Percentiles rank a stretch among this genome's conserved stretches.
Conservation (phyloP, 2,888 invertebrate species). For the Oegoconia quadripuncta region DNA sequence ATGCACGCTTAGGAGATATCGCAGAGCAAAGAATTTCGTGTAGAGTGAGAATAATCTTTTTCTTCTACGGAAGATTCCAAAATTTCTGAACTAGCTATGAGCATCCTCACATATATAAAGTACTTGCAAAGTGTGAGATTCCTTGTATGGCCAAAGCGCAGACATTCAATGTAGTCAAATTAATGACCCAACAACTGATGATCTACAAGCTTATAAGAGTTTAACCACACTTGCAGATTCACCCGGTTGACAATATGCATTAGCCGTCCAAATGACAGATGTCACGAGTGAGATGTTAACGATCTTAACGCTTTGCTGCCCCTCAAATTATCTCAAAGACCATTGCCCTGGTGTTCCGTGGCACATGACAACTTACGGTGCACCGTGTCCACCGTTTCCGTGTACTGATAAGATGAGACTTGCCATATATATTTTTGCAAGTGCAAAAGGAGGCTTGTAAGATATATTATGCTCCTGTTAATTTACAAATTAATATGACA, state of each 20-base stretch:
- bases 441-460: too few species aligned
- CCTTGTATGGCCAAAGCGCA: neutral
- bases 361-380: slow-evolving; percentile 69
- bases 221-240: slow-evolving; percentile 7
- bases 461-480: neutral
- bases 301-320: slow-evolving; percentile 76
- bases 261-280: slow-evolving; percentile 57
- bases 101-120: too few species aligned
- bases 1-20: too few species aligned
- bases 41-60: too few species aligned
- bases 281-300: slow-evolving; percentile 52
- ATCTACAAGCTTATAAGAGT: slow-evolving; percentile 3
- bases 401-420: slow-evolving; percentile 33
- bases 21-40: too few species aligned
- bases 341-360: slow-evolving; percentile 69
- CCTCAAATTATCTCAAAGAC: slow-evolving; percentile 70
- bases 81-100: too few species aligned
- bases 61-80: too few species aligned
- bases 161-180: neutral
- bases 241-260: slow-evolving; percentile 10
- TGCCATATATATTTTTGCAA: too few species aligned
- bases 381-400: slow-evolving; percentile 67
- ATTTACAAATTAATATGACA: too few species aligned
- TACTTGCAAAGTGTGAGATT: neutral
- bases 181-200: neutral